Evolutionary conservation across 2,888 invertebrate genomes (phyloP).

Genomic region (Protodeltote pygarga): DNA sequence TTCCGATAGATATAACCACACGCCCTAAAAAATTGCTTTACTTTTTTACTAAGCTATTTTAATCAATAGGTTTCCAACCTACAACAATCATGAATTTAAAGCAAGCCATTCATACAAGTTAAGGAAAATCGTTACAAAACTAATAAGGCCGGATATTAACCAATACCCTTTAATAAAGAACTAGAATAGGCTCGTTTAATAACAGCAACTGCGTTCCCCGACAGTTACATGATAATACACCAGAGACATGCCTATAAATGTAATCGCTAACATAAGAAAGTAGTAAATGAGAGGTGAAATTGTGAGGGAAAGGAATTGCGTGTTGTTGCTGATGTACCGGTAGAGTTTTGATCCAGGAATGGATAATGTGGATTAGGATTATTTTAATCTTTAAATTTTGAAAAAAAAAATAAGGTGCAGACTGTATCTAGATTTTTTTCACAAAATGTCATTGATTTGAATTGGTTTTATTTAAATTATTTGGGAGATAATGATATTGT

Average conservation of each 20-base stretch:
- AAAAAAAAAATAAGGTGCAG: too few species aligned
- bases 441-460: too few species aligned
- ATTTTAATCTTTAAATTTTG: neutral
- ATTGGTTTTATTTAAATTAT: too few species aligned
- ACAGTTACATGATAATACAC: conserved; percentile 28
- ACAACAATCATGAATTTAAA: too few species aligned
- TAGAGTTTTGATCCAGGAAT: conserved; percentile 13
- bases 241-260: conserved; percentile 34
- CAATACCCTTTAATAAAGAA: neutral
- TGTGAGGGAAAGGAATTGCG: conserved; percentile 36
- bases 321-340: conserved; percentile 33
- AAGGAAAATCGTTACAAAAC: too few species aligned
- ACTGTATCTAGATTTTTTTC: neutral
- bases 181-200: conserved; percentile 3
- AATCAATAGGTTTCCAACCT: too few species aligned
- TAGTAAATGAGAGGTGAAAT: conserved; percentile 48
- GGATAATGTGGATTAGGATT: conserved; percentile 5
- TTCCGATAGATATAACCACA: too few species aligned
- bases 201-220: neutral
- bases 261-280: conserved; percentile 44
- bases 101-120: too few species aligned
- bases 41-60: too few species aligned
- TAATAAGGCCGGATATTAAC: too few species aligned
- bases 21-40: too few species aligned
- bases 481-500: too few species aligned